Evolutionary conservation across 2,113 vertebrate genomes (phyloP).

Genomic region (Plotosus lineatus): DNA sequence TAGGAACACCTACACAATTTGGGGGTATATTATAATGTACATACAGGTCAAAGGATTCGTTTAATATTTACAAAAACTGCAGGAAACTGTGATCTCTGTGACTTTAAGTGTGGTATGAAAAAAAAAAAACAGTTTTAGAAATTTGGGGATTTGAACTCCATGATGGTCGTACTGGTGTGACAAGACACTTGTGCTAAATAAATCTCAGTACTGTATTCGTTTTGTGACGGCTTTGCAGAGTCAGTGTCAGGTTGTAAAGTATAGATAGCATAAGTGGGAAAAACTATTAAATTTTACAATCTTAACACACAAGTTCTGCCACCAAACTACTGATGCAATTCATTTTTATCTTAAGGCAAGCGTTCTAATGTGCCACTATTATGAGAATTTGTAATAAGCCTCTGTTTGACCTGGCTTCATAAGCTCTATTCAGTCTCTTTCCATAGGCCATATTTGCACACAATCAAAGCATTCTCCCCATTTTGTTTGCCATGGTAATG

Average conservation of each 20-base stretch:
- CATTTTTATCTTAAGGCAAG: constrained; percentile 22
- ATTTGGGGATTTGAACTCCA: too few relatives aligned
- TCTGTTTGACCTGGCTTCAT: constrained; percentile 51
- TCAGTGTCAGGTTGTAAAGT: background rate
- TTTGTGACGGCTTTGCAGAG: background rate
- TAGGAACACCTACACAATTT: background rate
- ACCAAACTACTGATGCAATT: background rate
- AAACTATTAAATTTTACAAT: background rate
- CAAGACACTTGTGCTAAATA: background rate
- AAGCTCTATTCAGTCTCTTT: constrained; percentile 49
- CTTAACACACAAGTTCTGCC: background rate
- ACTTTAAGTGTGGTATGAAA: background rate
- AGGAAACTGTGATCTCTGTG: background rate
- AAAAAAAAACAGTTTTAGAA: too few relatives aligned
- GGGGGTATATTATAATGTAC: background rate
- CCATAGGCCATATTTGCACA: constrained; percentile 58
- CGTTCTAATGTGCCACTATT: constrained; percentile 13
- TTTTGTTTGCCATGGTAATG: constrained; percentile 73
- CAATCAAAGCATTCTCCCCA: constrained; percentile 61
- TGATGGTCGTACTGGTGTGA: background rate
- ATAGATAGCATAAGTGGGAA: background rate
- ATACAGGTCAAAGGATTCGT: background rate
- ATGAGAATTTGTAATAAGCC: constrained; percentile 29
- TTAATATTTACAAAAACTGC: background rate
- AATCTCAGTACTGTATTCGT: background rate